These are phyloP conservation scores for Temnopleurus reevesii DNA, from an alignment of 53 echinoderm and acorn worm genomes.

Conservation along the genomic window DNA sequence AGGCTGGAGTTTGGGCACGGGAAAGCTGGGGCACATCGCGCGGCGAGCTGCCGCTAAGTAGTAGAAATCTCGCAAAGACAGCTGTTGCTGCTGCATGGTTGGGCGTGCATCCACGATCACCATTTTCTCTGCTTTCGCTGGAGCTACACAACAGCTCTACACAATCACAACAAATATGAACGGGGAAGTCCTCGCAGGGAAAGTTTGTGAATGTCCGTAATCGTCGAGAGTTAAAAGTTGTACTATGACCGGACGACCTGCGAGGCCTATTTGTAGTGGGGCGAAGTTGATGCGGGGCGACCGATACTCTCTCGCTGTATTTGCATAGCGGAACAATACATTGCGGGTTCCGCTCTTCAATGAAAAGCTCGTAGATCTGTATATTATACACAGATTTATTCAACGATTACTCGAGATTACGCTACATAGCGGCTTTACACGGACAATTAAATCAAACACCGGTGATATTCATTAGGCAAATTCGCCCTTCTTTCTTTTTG, in stretches of 20 bases:
- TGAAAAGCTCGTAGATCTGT: not conserved
- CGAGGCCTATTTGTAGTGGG: slow-evolving; percentile 5
- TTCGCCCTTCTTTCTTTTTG: not conserved
- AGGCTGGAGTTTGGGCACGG: slow-evolving; percentile 18
- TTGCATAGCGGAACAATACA: not conserved
- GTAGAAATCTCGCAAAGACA: slow-evolving; percentile 30
- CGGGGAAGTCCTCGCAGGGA: slow-evolving; percentile 6
- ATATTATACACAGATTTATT: slow-evolving; percentile 10
- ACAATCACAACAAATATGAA: not conserved
- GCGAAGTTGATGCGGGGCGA: not conserved
- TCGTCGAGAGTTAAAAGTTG: not conserved
- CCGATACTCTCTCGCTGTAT: slow-evolving; percentile 4
- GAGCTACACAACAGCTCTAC: not conserved
- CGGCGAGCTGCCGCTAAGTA: slow-evolving; percentile 9
- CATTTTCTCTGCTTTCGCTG: not conserved
- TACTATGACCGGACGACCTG: not conserved
- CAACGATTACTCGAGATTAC: not conserved
- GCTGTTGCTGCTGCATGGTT: no score
- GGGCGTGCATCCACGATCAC: slow-evolving; percentile 33
- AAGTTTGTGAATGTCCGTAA: slow-evolving; percentile 10
- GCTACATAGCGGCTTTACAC: not conserved
- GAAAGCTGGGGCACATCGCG: not conserved
- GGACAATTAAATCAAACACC: slow-evolving; percentile 13
- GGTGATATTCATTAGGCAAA: not conserved
- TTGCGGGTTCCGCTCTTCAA: not conserved